phyloP scores from a whole-genome alignment of 2,797 vertebrate genomes.

The Morus bassanus region DNA sequence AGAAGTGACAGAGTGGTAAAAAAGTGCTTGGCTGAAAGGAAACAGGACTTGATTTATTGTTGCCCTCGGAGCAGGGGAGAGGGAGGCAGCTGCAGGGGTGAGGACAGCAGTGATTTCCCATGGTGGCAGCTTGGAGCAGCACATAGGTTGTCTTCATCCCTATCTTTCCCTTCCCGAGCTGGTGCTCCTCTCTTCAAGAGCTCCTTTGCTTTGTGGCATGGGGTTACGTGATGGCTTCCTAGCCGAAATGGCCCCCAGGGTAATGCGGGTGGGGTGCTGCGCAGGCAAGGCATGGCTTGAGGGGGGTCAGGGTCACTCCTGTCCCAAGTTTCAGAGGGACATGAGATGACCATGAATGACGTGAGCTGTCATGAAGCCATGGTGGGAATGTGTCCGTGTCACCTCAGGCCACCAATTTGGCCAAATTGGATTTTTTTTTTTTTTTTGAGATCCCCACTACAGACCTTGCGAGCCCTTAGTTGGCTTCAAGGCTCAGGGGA shows the following conservation, averaged over 20 bases:
- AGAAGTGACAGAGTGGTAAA: conserved; percentile 54
- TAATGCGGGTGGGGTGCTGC: background rate
- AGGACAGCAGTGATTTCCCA: background rate
- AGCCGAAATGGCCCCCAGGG: accelerated
- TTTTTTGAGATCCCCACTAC: background rate
- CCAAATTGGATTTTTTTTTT: background rate
- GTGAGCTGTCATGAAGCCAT: background rate
- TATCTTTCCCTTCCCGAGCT: background rate
- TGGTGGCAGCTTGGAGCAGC: background rate
- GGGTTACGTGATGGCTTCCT: background rate
- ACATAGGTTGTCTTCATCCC: background rate
- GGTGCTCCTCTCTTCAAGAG: background rate
- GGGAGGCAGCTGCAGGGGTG: background rate
- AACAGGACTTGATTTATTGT: conserved; percentile 40
- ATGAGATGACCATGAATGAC: accelerated
- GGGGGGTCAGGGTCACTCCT: background rate
- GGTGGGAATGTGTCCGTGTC: background rate
- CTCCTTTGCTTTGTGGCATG: background rate
- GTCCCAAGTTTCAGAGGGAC: background rate
- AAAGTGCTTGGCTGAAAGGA: conserved; percentile 36
- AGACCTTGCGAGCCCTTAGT: background rate
- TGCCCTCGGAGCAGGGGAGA: background rate
- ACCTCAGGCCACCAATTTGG: background rate
- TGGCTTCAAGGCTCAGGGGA: background rate
- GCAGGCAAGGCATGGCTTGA: background rate